Conservation (phyloP, 1,140 invertebrate species). For the Oreohelix idahoensis region DNA sequence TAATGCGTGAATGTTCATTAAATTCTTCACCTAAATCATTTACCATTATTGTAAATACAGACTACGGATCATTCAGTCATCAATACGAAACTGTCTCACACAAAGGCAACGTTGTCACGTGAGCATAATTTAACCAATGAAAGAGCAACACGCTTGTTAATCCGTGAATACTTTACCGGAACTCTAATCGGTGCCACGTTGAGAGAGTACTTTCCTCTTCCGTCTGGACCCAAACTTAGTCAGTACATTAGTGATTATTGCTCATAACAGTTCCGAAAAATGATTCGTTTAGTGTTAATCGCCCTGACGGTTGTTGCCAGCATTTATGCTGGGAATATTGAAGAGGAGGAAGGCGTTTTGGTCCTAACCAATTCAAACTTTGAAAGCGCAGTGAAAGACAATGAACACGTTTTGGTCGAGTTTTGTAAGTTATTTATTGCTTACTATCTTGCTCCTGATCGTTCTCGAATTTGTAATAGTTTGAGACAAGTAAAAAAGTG, state of each 20-base stretch:
- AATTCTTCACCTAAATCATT: too few relatives aligned
- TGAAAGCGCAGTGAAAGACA: constrained; percentile 82
- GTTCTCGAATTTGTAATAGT: too few relatives aligned
- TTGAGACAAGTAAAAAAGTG: too few relatives aligned
- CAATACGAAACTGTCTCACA: neutral
- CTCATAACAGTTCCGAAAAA: neutral
- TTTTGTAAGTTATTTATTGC: constrained; percentile 99
- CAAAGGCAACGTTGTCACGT: neutral
- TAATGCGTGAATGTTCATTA: too few relatives aligned
- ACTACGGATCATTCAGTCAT: too few relatives aligned
- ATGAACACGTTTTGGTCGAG: constrained; percentile 91
- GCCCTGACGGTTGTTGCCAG: constrained; percentile 42
- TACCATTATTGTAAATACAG: too few relatives aligned
- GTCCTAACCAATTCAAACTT: constrained; percentile 92
- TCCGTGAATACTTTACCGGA: constrained; percentile 47
- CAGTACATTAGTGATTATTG: neutral
- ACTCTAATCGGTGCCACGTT: constrained; percentile 68
- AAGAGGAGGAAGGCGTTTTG: constrained; percentile 89
- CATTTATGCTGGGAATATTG: constrained; percentile 74
- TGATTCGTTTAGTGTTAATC: constrained; percentile 43
- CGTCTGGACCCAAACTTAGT: neutral
- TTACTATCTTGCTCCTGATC: too few relatives aligned
- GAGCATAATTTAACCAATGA: constrained; percentile 55
- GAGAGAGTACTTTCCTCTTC: constrained; percentile 36
- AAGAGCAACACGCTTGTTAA: constrained; percentile 58